Conservation (phyloP, 2,888 invertebrate genomes). For the Orchestes rusci region DNA sequence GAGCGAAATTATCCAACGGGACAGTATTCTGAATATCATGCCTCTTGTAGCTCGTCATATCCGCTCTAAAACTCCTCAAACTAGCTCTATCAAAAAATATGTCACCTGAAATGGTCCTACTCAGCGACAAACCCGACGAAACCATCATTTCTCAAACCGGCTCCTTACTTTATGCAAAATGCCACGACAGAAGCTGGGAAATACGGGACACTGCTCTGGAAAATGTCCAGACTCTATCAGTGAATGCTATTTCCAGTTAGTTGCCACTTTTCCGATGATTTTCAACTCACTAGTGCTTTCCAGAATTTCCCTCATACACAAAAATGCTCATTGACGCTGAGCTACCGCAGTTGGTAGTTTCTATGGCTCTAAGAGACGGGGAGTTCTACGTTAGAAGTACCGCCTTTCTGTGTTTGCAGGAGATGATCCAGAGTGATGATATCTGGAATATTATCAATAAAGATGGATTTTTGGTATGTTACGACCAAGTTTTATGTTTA, state of each 20-base stretch:
- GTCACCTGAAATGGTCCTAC: slow-evolving; percentile 66
- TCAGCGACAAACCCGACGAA: slow-evolving; percentile 60
- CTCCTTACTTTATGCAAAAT: slow-evolving; percentile 58
- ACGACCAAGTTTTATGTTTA: not conserved
- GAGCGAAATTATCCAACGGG: no score
- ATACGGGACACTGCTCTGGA: slow-evolving; percentile 72
- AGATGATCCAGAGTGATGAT: slow-evolving; percentile 56
- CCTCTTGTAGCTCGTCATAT: slow-evolving; percentile 61
- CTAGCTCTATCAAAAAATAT: slow-evolving; percentile 67
- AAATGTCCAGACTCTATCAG: slow-evolving; percentile 60
- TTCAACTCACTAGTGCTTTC: slow-evolving; percentile 7
- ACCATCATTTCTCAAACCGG: slow-evolving; percentile 58
- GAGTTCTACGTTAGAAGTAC: slow-evolving; percentile 72
- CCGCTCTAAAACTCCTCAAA: slow-evolving; percentile 62
- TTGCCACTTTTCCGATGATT: slow-evolving; percentile 1
- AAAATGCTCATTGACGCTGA: slow-evolving; percentile 59
- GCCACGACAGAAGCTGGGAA: slow-evolving; percentile 72
- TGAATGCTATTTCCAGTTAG: slow-evolving; percentile 63
- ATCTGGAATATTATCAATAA: slow-evolving; percentile 59
- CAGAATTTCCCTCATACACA: slow-evolving; percentile 58
- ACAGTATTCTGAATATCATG: no score
- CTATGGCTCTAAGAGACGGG: slow-evolving; percentile 59
- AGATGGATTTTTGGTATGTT: slow-evolving; percentile 27
- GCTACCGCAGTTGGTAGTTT: slow-evolving; percentile 56
- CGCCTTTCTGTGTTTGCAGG: slow-evolving; percentile 62